Conservation (phyloP, 2,797 vertebrate species). For the Bothrops alternatus region DNA sequence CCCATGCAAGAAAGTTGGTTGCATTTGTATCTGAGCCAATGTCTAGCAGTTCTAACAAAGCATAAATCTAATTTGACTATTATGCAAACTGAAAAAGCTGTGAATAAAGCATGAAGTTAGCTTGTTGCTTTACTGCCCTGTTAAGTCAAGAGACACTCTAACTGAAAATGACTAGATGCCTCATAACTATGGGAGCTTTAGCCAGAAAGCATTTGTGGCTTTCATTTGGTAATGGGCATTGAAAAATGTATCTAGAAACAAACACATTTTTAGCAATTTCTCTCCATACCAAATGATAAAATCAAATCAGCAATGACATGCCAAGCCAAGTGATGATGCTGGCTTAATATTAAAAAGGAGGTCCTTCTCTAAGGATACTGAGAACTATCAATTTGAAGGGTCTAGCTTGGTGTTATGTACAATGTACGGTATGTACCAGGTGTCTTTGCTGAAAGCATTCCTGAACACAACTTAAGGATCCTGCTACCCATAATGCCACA, state of each 20-base stretch:
- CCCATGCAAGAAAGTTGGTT: constrained; percentile 47
- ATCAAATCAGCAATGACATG: neutral
- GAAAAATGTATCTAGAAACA: rapidly evolving
- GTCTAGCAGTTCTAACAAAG: constrained; percentile 56
- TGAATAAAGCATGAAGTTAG: constrained; percentile 70
- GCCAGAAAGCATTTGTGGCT: constrained; percentile 17
- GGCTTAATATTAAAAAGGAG: constrained; percentile 43
- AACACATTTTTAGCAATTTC: constrained; percentile 20
- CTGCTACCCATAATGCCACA: constrained; percentile 13
- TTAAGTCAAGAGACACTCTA: constrained; percentile 34
- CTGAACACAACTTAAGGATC: constrained; percentile 39
- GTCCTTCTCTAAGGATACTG: constrained; percentile 30
- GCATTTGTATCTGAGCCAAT: constrained; percentile 67
- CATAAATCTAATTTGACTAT: constrained; percentile 68
- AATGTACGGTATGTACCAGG: constrained; percentile 14
- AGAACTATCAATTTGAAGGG: constrained; percentile 42
- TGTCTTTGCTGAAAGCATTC: constrained; percentile 51
- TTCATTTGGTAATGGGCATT: neutral
- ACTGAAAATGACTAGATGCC: constrained; percentile 24
- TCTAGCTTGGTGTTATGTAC: constrained; percentile 46
- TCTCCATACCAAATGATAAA: constrained; percentile 27
- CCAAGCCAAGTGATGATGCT: neutral
- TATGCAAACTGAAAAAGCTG: constrained; percentile 70
- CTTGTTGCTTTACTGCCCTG: constrained; percentile 54
- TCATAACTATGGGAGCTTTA: constrained; percentile 34